These are phyloP conservation scores for Muntiacus reevesi DNA, from an alignment of 2,113 vertebrate species.

Conservation along the genomic window DNA sequence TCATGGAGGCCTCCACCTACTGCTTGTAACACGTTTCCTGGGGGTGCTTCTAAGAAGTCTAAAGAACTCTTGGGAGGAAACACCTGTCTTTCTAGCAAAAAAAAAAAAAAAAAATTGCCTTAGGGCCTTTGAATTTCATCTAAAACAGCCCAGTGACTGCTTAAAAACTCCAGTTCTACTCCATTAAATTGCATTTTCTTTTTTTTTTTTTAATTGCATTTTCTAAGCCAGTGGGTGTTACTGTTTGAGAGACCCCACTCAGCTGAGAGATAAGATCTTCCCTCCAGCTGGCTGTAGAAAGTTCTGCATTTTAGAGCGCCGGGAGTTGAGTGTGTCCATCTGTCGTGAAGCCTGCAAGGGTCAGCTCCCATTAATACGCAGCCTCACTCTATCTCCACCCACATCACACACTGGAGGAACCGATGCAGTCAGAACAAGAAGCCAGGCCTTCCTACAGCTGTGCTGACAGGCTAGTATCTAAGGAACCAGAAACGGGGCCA, in stretches of 20 bases:
- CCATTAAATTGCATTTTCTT: background rate
- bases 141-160: background rate
- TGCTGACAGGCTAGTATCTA: background rate
- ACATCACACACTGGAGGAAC: background rate
- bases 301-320: background rate
- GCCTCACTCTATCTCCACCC: background rate
- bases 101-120: background rate
- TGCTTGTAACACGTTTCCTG: background rate
- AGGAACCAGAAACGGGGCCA: background rate
- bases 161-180: background rate
- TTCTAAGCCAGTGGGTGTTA: background rate
- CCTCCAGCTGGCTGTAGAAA: background rate
- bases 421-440: background rate
- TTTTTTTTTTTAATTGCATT: background rate
- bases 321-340: background rate
- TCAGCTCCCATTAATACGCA: background rate
- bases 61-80: background rate
- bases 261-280: background rate
- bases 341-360: background rate
- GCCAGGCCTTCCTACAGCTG: background rate
- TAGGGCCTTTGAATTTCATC: background rate
- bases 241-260: background rate
- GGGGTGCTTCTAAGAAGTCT: background rate
- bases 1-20: no score
- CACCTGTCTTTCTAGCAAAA: background rate